These are phyloP conservation scores for Troides aeacus DNA, from an alignment of 2,888 invertebrate species.

Conservation along the genomic window DNA sequence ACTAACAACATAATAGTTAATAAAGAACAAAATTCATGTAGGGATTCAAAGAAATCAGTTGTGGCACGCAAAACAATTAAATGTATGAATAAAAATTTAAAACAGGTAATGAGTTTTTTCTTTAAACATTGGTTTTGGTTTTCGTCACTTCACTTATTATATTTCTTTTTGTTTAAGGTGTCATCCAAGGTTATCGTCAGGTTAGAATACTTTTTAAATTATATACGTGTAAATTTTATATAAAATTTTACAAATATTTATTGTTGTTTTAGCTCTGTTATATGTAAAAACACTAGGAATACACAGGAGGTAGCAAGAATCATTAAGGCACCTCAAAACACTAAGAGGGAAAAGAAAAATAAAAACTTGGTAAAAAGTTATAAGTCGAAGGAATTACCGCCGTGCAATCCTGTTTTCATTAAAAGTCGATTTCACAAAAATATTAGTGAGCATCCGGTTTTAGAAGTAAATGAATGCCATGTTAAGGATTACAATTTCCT, in stretches of 20 bases:
- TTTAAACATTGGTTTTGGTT: not conserved
- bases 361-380: slow-evolving; percentile 40
- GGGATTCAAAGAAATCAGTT: not conserved
- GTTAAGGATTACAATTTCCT: not conserved
- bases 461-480: not conserved
- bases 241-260: not conserved
- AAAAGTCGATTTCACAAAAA: slow-evolving; percentile 7
- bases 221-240: not conserved
- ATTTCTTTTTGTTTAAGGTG: slow-evolving; percentile 45
- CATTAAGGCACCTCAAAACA: slow-evolving; percentile 28
- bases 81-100: slow-evolving; percentile 18
- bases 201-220: slow-evolving; percentile 38
- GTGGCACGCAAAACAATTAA: slow-evolving; percentile 16
- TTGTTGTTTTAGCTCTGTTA: slow-evolving; percentile 43
- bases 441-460: not conserved
- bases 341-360: slow-evolving; percentile 32
- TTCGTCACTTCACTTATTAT: not conserved
- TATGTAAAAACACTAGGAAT: slow-evolving; percentile 45
- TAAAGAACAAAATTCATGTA: slow-evolving; percentile 2
- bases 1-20: not conserved
- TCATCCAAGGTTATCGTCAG: slow-evolving; percentile 47
- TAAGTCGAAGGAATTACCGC: slow-evolving; percentile 45
- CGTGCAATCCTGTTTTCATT: not conserved
- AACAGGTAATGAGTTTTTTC: slow-evolving; percentile 7
- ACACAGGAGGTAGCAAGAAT: slow-evolving; percentile 37